Base-by-base conservation (phyloP, 2,888 invertebrate genomes). In the Gibbula magus region DNA sequence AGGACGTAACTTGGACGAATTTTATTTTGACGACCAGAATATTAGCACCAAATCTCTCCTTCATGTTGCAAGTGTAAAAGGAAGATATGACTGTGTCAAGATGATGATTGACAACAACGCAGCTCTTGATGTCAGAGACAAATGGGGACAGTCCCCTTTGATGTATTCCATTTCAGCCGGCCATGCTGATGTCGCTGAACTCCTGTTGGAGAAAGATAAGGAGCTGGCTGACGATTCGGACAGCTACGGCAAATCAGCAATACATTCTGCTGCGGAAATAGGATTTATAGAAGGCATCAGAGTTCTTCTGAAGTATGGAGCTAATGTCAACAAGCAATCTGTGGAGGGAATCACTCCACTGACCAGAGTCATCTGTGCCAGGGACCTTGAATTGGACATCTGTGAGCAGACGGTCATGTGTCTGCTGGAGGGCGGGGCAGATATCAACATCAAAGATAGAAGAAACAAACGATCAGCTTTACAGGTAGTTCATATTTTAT, bases 141-240 rank as follows among this genome's bases (percentile, higher is more conserved):
- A 87, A 13, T 91, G 90, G 91, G 88, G 89, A 13, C 90, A 89
- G 82, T 88, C 90, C 1, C 91, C 92, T 0, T 84, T 92, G 25
- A 88, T 89, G 88, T 87, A 88, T 67, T 87, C 88, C 74, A 85
- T 89, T 5, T 77, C 83, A 5, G 83, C 86, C 8, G 85, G 88
- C 77, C 86, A 87, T 80, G 80, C 79, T 20, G 86, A 90, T 20
- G 85, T 91, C 73, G 87, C 88, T 0, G 86, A 88, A 75, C 83
- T 86, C 16, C 67, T 89, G 22, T 74, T 89, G 25, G 75, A 75
- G n/a, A 77, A 82, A 20, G 79, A 84, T 39, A 77, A 78, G 16
- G 79, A 77, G 8, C 79, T 86, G 4, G 80, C 84, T 0, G 79
- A 87, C 67, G 79, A 82, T 13, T 79, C 82, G 32, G 89, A 88